Conservation (phyloP, 2,797 vertebrate species). For the Sebastes vulpes region DNA sequence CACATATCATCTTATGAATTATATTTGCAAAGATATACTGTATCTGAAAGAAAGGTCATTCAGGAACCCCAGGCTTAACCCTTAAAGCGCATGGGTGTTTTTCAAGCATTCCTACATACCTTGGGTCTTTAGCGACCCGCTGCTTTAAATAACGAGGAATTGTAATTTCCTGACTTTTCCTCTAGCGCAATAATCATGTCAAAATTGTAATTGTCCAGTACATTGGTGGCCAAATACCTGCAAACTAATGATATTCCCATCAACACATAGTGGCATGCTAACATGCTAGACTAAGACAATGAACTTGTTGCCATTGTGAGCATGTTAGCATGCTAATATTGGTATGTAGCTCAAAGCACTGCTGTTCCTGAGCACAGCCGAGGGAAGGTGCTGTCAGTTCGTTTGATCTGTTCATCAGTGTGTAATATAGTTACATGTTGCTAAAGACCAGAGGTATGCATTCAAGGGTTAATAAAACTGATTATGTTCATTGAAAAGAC, state of each 20-base stretch:
- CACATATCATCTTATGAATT: neutral
- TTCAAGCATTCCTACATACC: neutral
- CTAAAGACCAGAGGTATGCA: neutral
- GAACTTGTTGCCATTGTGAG: no score
- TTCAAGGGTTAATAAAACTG: neutral
- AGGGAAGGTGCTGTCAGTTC: no score
- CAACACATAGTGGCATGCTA: no score
- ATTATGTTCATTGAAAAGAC: neutral
- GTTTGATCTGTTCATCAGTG: neutral
- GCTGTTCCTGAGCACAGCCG: no score
- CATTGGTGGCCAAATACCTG: neutral
- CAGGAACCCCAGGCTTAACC: neutral
- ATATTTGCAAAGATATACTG: neutral
- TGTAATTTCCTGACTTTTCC: no score
- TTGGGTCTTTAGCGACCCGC: neutral
- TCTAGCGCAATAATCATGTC: no score
- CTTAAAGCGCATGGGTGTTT: neutral
- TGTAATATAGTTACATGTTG: neutral
- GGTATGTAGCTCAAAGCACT: no score
- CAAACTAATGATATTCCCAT: no score
- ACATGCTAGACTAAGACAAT: no score
- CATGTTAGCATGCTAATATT: no score
- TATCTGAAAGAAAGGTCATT: neutral
- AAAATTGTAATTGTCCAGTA: no score
- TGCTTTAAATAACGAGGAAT: no score